Evolutionary conservation across 2,888 invertebrate species (phyloP), one percentile per base, ranked within the genome.

Genomic region (Caradrina kadenii): DNA sequence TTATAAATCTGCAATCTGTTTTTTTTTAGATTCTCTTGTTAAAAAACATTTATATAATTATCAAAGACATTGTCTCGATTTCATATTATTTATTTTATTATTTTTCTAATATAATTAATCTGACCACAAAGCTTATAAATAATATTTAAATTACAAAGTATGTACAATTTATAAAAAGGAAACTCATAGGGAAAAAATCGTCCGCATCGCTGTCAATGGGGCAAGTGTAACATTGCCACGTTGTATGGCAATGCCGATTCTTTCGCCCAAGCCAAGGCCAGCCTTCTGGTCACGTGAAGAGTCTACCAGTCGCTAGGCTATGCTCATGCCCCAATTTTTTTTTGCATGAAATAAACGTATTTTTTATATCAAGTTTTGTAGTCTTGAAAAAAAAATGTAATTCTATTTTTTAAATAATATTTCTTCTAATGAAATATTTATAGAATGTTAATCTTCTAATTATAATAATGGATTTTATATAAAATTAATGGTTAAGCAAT

Each of bases 391-490:
- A 1, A 50, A 35, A 13, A 50, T 48, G 5, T 2, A 54, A 22
- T n/a, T 60, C 39, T 56, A 42, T 55, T 66, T 66, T 22, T 19
- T 2, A 26, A 48, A 59, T 56, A 73, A 19, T 67, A 45, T 55
- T 73, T 54, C 19, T 54, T 13, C 53, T 19, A 5, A 39, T 17
- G n/a, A 31, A 60, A 50, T 62, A 62, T 75, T 62, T 49, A 13
- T 58, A 64, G 26, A 22, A n/a, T 49, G 49, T 35, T 21, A 53
- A 54, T 22, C 17, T 65, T 58, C 6, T 50, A 26, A 63, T 17
- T 73, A 13, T 42, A 39, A 39, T 39, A 13, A 65, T 63, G 11
- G 10, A 31, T 58, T 56, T 5, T 22, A 15, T 55, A 26, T 17
- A 2, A n/a, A 50, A 21, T 26, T 71, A 22, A 7, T 17, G 5